Base-by-base conservation (phyloP, 2,888 invertebrate species). In the Drosophila picticornis region DNA sequence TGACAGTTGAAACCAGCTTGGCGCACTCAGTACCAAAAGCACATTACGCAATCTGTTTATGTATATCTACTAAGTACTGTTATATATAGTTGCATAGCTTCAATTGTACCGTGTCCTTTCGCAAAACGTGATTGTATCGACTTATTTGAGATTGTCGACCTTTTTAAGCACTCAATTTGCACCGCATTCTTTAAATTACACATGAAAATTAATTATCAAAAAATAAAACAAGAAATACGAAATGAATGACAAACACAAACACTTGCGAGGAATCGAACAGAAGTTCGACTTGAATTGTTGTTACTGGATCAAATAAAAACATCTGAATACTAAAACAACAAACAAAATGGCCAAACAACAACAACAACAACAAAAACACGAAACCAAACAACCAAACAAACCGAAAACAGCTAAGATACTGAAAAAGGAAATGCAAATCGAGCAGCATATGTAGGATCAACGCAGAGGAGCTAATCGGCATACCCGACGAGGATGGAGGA, bases 331-430 rank as follows among this genome's bases (percentile, higher is more conserved):
- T 32, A 32, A 67, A 68, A 46, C 1, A 27, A 50, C 52, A 29
- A 51, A 36, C 56, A 60, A 74, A 43, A 74, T 60, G 82, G 82
- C 80, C 80, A 81, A 64, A 67, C 46, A 60, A 72, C 22, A 57
- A 63, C 27, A 57, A 60, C 51, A 60, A 57, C 51, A 64, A 67
- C 46, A 61, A 73, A 22, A 62, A 58, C 52, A 61, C 53, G 36
- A 50, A 60, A 19, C 27, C 38, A 60, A 66, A 51, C 16, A 57
- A 59, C 65, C 50, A 50, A 57, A 29, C 57, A 64, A 27, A 29
- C 32, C 4, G 34, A 43, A 46, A 40, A n/a, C 40, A 40, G 25
- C 46, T 25, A 16, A 16, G 25, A 46, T 46, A 27, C 25, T 46
- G 29, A 51, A 65, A 57, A 71, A 34, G 56, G 19, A 58, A 46